Conservation (phyloP, 2,113 vertebrate species). For the Cololabis saira region DNA sequence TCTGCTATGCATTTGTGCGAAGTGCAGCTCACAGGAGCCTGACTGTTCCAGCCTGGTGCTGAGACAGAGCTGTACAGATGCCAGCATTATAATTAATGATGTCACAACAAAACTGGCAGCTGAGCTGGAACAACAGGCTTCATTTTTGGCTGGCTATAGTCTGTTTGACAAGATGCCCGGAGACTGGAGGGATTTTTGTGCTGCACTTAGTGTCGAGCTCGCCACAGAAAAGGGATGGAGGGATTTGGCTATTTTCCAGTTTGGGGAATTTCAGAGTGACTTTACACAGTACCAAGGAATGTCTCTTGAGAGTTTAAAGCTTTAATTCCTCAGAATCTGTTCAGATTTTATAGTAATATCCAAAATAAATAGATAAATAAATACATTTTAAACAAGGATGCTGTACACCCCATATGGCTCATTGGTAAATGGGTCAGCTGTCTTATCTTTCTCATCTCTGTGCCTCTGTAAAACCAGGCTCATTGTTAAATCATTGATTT, state of each 20-base stretch:
- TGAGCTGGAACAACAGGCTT: slow-evolving; percentile 61
- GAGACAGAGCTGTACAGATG: slow-evolving; percentile 32
- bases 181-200: slow-evolving; percentile 41
- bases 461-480: slow-evolving; percentile 24
- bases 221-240: slow-evolving; percentile 26
- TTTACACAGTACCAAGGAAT: background rate
- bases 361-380: no score
- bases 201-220: slow-evolving; percentile 45
- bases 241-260: slow-evolving; percentile 31
- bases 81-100: slow-evolving; percentile 60
- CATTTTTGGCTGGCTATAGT: slow-evolving; percentile 45
- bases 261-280: slow-evolving; percentile 15
- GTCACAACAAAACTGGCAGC: slow-evolving; percentile 60
- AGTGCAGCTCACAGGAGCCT: slow-evolving; percentile 14
- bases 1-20: slow-evolving; percentile 23
- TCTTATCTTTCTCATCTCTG: slow-evolving; percentile 43
- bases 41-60: slow-evolving; percentile 21
- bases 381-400: slow-evolving; percentile 7
- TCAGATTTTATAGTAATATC: slow-evolving; percentile 5
- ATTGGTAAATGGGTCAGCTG: slow-evolving; percentile 38
- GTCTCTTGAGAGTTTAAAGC: slow-evolving; percentile 6
- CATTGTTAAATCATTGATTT: slow-evolving; percentile 13
- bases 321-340: slow-evolving; percentile 15
- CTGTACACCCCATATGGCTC: slow-evolving; percentile 30
- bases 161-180: slow-evolving; percentile 56